Conservation (phyloP, 2,113 vertebrate genomes). For the Eulemur rufifrons region DNA sequence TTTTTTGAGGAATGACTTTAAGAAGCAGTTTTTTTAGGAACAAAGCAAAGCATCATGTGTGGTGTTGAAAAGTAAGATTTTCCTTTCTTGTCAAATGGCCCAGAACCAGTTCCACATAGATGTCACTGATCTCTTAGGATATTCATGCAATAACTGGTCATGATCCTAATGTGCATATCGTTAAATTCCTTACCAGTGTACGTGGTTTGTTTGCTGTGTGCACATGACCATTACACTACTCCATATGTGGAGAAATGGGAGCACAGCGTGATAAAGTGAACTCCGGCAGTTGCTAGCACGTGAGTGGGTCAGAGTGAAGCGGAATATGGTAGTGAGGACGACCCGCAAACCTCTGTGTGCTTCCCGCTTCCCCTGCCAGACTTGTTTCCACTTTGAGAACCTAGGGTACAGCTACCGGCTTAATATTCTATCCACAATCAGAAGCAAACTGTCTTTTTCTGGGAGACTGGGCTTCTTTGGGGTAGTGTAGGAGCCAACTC, state of each 20-base stretch:
- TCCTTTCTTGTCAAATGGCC: neutral
- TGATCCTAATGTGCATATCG: neutral
- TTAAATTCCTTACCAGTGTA: neutral
- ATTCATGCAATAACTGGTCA: neutral
- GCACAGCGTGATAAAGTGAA: neutral
- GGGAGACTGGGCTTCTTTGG: conserved; percentile 40
- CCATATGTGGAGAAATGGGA: neutral
- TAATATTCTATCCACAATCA: neutral
- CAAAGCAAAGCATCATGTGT: neutral
- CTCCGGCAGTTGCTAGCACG: accelerated
- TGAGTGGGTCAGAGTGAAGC: neutral
- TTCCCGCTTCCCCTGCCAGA: neutral
- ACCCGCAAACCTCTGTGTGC: neutral
- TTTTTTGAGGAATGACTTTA: neutral
- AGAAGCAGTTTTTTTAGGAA: neutral
- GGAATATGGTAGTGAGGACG: neutral
- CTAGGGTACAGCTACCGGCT: neutral
- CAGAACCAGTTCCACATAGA: neutral
- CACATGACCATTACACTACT: neutral
- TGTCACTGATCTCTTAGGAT: neutral
- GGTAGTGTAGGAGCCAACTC: neutral
- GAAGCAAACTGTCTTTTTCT: conserved; percentile 1
- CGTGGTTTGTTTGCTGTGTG: neutral
- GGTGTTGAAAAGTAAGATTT: neutral
- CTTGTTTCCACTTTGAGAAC: neutral